A percentile compares a stretch with the other conserved stretches of the same genome.
phyloP scores from a whole-genome alignment of 2,113 vertebrate species.

The Oxyruncus cristatus region DNA sequence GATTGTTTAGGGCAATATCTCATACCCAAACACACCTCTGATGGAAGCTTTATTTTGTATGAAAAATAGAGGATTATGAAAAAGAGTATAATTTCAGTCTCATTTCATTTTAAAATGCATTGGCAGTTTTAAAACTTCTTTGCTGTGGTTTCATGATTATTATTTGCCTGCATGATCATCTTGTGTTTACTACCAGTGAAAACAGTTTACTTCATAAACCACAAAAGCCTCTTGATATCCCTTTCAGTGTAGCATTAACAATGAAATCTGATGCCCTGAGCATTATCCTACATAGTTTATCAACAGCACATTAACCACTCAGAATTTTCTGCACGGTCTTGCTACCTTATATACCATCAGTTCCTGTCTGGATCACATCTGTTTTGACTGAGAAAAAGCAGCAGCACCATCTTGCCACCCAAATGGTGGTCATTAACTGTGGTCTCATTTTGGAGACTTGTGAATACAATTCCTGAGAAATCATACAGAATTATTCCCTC shows the following conservation, averaged over 20 bases:
- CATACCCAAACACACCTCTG: background rate
- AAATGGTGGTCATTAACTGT: background rate
- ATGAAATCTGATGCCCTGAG: slow-evolving; percentile 31
- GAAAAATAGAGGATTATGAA: background rate
- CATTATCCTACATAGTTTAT: slow-evolving; percentile 38
- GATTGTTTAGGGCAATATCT: background rate
- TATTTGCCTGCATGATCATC: slow-evolving; percentile 36
- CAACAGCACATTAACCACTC: slow-evolving; percentile 38
- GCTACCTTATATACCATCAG: background rate
- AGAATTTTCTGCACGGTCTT: background rate
- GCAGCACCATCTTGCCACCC: background rate
- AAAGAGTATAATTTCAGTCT: background rate
- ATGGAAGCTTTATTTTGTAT: background rate
- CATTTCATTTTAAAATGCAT: background rate
- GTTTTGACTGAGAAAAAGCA: background rate
- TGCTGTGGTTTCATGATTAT: slow-evolving; percentile 38
- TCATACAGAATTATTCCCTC: background rate
- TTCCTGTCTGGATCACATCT: background rate
- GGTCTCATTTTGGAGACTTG: background rate
- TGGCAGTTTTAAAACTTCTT: background rate
- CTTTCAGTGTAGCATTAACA: slow-evolving; percentile 51
- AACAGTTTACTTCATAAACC: slow-evolving; percentile 64
- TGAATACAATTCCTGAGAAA: background rate
- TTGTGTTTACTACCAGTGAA: slow-evolving; percentile 55
- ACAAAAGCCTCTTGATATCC: slow-evolving; percentile 52